Evolutionary conservation across 2,797 vertebrate genomes (phyloP), one percentile per base, ranked within the genome.

Genomic region (Sebastes steindachneri): DNA sequence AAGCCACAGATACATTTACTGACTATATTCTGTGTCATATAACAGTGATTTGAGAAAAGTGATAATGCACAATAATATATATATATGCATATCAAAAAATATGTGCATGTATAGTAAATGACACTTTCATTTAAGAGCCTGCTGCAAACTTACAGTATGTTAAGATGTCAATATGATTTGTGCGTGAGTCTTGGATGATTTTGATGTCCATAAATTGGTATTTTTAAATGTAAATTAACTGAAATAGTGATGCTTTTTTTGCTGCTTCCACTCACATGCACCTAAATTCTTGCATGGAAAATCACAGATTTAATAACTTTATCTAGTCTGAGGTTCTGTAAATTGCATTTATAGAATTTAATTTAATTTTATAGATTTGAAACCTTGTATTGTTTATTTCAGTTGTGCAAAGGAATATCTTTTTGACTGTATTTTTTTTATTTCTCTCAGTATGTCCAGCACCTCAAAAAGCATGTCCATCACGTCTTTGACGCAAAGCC

Each of bases 51-150:
- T 41, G 7, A 63, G 29, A 14, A 12, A 71, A 23, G 12, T 51
- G 33, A 31, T 7, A 33, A 6, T 48, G 9, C 17, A 29, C 0
- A 0, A 3, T 10, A 45, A 31, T 2, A 3, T 5, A 28, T 4
- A 12, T 3, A 14, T 37, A 37, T 37, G 35, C 2, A 60, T 29
- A 19, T 51, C 5, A 62, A 64, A 41, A 31, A 10, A 33, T 26
- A 33, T 29, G 58, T 55, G 9, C 1, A 10, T 28, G 9, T 26
- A 26, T 9, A 23, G 17, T 41, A 7, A 41, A 55, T 58, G 9
- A 48, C 12, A 35, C 21, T 11, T 70, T 15, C 3, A 33, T 70
- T 59, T 70, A 12, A 1, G 10, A 33, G 15, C 3, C 37, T 7
- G 8, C 8, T 35, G 15, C 7, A 31, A 55, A 45, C 33, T n/a